Evolutionary conservation across 1,140 invertebrate genomes (phyloP), one percentile per base, ranked within the genome.

Genomic region (Alviniconcha marisindica): DNA sequence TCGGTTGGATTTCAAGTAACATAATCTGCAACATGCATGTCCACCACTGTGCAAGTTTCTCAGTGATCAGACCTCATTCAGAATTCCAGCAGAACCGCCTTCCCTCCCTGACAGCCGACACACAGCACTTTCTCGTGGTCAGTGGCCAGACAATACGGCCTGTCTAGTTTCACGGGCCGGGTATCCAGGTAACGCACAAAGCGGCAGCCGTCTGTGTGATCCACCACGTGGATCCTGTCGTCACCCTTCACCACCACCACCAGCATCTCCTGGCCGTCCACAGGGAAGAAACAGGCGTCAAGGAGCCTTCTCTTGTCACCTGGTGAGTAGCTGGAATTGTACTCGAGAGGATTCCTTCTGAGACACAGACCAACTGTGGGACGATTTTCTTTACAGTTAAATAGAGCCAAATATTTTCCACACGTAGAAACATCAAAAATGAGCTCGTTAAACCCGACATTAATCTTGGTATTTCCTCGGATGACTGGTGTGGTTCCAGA

Each of bases 141-240:
- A 38, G 73, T 76, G 73, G 73, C 73, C 73, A 76, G 73, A 76
- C 5, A 12, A 21, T 10, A 12, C 24, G 73, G 73, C 18, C 42
- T 51, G 42, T 31, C 7, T 18, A 51, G 42, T 1, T 31, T 31
- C 40, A 76, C 2, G 31, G 28, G 40, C 42, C 42, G 42, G 40
- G 44, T 76, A 31, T 76, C 42, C 40, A 76, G 36, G 73, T 48
- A 76, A 5, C 73, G 24, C 1, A 51, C 73, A n/a, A 48, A 76
- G 4, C 33, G 18, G 12, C 73, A 24, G 7, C 73, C 73, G 18
- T 76, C 73, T 51, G 5, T 76, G n/a, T 51, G 44, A 31, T 76
- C 73, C n/a, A 76, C n/a, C 40, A 76, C 28, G 73, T 76, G 42
- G 12, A 76, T 42, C 24, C 51, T 3, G 42, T 51, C 51, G 42